Evolutionary conservation across 2,797 vertebrate genomes (phyloP).

Genomic region (Coracias cyanogaster): DNA sequence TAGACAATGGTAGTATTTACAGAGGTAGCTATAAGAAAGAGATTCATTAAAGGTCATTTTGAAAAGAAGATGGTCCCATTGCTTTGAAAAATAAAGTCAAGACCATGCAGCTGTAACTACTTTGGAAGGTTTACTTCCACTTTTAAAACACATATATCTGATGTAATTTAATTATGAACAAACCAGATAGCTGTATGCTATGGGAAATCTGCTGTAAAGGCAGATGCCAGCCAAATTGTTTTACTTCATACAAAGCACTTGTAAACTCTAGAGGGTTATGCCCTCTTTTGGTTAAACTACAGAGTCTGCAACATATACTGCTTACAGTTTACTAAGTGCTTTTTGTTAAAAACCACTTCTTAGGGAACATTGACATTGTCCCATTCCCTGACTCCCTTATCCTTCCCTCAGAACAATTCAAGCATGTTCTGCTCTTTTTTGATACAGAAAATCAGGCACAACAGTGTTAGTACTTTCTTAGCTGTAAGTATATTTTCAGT

Average conservation of each 20-base stretch:
- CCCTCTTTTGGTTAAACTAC: neutral
- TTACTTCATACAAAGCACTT: neutral
- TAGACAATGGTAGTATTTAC: neutral
- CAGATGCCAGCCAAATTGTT: neutral
- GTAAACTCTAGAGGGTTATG: neutral
- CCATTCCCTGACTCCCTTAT: neutral
- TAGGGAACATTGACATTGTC: fast-evolving
- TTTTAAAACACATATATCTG: slow-evolving; percentile 14
- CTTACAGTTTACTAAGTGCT: neutral
- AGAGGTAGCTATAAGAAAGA: neutral
- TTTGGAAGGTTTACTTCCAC: neutral
- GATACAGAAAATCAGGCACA: neutral
- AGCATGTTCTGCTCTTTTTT: neutral
- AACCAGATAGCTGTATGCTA: neutral
- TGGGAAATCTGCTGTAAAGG: neutral
- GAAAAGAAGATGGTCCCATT: neutral
- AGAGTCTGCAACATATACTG: neutral
- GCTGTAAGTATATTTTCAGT: neutral
- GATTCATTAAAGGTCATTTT: slow-evolving; percentile 11
- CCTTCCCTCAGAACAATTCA: neutral
- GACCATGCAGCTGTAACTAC: neutral
- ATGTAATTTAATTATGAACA: neutral
- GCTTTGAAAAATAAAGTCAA: neutral
- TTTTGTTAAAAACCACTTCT: neutral
- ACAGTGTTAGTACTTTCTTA: neutral